phyloP scores from a whole-genome alignment of 2,113 vertebrate species.

The Mastomys coucha region DNA sequence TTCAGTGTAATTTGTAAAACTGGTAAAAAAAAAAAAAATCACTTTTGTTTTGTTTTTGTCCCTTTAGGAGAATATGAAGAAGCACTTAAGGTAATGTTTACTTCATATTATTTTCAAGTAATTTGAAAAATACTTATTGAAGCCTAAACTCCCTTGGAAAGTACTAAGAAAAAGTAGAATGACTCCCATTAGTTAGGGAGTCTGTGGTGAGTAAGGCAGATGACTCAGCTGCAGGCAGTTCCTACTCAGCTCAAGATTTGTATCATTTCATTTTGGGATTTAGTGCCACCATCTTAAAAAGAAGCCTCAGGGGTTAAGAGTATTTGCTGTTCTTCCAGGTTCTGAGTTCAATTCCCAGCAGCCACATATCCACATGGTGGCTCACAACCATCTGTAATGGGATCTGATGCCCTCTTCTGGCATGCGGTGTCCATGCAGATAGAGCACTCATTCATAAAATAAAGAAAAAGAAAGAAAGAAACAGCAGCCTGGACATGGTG shows the following conservation, averaged over 20 bases:
- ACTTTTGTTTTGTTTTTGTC: constrained; percentile 54
- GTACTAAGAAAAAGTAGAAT: constrained; percentile 13
- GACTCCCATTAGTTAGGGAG: background rate
- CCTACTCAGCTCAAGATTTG: background rate
- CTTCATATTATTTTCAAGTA: constrained; percentile 66
- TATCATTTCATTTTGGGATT: background rate
- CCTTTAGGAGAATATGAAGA: constrained; percentile 97
- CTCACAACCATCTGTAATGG: too few relatives aligned
- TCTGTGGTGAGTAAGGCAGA: background rate
- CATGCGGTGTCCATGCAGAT: too few relatives aligned
- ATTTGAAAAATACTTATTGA: constrained; percentile 23
- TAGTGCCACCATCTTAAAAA: background rate
- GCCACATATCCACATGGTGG: too few relatives aligned
- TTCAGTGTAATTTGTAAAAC: background rate
- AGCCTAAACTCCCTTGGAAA: constrained; percentile 41
- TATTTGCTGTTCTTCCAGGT: too few relatives aligned
- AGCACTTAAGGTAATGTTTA: constrained; percentile 94
- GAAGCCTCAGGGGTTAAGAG: background rate
- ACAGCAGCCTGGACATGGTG: too few relatives aligned
- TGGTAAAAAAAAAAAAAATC: background rate
- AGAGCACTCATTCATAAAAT: too few relatives aligned
- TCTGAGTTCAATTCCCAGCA: too few relatives aligned
- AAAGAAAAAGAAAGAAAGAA: too few relatives aligned
- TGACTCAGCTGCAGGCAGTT: background rate
- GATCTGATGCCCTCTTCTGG: too few relatives aligned